phyloP scores from a whole-genome alignment of 2,113 vertebrate genomes.

The Morone chrysops region DNA sequence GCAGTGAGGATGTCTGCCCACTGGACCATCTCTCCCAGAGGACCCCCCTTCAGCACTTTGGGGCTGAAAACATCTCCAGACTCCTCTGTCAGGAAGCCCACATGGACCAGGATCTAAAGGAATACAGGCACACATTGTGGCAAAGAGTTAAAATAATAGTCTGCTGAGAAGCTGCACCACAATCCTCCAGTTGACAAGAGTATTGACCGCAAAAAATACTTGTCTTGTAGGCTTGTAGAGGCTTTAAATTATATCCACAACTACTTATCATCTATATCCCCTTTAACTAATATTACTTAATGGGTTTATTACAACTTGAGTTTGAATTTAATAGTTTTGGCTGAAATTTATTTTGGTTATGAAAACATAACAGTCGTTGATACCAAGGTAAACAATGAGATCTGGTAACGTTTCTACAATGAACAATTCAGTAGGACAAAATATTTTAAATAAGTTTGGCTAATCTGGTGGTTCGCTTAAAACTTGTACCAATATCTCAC shows the following conservation, averaged over 20 bases:
- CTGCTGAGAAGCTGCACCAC: background rate
- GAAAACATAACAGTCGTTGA: background rate
- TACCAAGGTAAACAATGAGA: background rate
- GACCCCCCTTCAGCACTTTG: slow-evolving; percentile 94
- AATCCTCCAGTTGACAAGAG: background rate
- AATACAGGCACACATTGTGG: slow-evolving; percentile 11
- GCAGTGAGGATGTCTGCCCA: slow-evolving; percentile 97
- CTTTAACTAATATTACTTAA: background rate
- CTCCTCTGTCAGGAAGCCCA: slow-evolving; percentile 97
- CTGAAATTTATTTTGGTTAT: background rate
- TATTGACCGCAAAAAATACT: background rate
- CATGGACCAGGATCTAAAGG: slow-evolving; percentile 92
- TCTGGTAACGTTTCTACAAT: background rate
- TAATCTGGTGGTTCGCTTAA: no score
- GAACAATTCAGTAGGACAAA: background rate
- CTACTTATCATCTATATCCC: background rate
- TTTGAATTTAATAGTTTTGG: background rate
- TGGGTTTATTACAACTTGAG: background rate
- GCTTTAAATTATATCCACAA: background rate
- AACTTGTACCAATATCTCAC: background rate
- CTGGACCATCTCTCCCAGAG: slow-evolving; percentile 97
- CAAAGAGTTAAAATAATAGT: slow-evolving; percentile 11
- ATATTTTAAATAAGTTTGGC: background rate
- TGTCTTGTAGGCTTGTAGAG: no score
- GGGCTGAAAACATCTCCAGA: slow-evolving; percentile 97